phyloP scores from a whole-genome alignment of 2,888 invertebrate species.

The Allacma fusca region DNA sequence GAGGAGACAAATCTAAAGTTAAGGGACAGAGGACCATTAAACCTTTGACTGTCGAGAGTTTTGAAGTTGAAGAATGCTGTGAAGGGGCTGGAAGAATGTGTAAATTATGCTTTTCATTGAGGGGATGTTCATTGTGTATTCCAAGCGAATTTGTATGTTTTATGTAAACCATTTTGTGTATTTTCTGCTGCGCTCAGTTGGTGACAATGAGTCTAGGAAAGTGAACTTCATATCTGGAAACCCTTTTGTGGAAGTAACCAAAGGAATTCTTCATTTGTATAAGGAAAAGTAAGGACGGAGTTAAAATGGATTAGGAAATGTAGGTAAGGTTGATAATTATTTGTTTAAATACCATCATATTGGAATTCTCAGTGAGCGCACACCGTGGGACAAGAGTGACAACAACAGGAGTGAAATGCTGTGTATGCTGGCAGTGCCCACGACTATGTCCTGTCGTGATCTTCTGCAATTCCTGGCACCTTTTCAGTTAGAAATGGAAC shows the following conservation, averaged over 20 bases:
- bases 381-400: constrained; percentile 72
- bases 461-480: constrained; percentile 92
- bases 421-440: constrained; percentile 88
- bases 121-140: too few relatives aligned
- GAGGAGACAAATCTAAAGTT: constrained; percentile 51
- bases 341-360: too few relatives aligned
- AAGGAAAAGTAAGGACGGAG: constrained; percentile 92
- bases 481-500: constrained; percentile 86
- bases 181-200: too few relatives aligned
- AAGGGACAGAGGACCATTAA: constrained; percentile 51
- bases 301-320: too few relatives aligned
- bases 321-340: too few relatives aligned
- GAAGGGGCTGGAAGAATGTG: constrained; percentile 35
- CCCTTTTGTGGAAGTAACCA: constrained; percentile 94
- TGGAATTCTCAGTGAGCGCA: constrained; percentile 73
- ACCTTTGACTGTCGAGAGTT: constrained; percentile 48
- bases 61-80: constrained; percentile 31
- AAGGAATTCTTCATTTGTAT: constrained; percentile 95
- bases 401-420: constrained; percentile 80
- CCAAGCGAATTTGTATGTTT: too few relatives aligned
- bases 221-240: constrained; percentile 88
- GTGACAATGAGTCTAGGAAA: constrained; percentile 35
- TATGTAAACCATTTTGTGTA: too few relatives aligned
- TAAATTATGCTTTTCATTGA: neutral
- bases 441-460: constrained; percentile 90